Evolutionary conservation across 2,113 vertebrate genomes (phyloP).

Genomic region (Ceuthmochares aereus): DNA sequence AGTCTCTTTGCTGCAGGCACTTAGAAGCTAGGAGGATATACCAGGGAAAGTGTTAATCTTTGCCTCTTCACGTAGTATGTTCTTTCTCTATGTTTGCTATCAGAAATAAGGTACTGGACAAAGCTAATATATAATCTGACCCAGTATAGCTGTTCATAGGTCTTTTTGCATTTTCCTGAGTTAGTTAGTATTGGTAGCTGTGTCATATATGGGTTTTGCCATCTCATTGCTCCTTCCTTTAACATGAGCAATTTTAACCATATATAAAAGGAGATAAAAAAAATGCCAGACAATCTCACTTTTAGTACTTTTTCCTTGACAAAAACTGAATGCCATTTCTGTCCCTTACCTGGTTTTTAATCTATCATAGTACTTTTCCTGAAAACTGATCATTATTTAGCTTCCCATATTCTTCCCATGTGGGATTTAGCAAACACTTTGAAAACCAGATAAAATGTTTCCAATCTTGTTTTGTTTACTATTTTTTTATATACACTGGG

Average conservation of each 20-base stretch:
- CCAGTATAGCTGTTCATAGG: neutral
- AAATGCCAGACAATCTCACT: neutral
- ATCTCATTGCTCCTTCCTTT: neutral
- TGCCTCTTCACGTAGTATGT: neutral
- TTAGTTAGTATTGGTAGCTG: neutral
- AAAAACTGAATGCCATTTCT: neutral
- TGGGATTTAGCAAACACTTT: neutral
- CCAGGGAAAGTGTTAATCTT: neutral
- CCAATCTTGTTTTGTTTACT: neutral
- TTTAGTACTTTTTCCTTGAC: neutral
- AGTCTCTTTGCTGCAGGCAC: neutral
- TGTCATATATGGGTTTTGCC: neutral
- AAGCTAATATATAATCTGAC: neutral
- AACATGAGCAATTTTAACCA: neutral
- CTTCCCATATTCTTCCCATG: neutral
- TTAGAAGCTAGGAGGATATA: neutral
- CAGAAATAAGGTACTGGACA: neutral
- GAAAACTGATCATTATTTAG: neutral
- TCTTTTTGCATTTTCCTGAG: neutral
- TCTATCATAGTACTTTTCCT: neutral
- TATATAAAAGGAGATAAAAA: neutral
- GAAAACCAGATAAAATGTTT: neutral
- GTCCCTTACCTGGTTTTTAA: neutral
- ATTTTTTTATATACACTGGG: neutral
- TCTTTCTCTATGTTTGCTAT: neutral